These are phyloP conservation scores for Macroramphosus scolopax DNA, from an alignment of 2,797 vertebrate genomes.

Conservation along the genomic window DNA sequence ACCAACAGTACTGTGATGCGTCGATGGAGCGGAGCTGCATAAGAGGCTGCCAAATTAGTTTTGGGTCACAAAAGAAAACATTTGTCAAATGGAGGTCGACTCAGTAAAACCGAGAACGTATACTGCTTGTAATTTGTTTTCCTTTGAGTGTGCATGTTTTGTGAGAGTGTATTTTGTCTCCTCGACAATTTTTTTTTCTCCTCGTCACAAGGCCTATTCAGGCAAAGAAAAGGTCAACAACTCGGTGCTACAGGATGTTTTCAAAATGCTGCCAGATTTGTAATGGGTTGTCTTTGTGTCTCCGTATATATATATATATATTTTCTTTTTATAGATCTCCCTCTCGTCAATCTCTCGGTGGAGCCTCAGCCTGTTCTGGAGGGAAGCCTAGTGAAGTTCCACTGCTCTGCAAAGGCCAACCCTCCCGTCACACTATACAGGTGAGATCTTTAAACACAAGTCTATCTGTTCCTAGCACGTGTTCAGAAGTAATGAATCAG, in stretches of 20 bases:
- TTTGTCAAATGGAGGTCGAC: conserved; percentile 6
- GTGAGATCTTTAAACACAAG: conserved; percentile 82
- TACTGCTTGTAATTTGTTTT: too few relatives aligned
- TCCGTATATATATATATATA: too few relatives aligned
- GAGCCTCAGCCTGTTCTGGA: conserved; percentile 95
- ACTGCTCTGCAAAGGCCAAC: conserved; percentile 97
- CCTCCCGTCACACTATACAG: conserved; percentile 94
- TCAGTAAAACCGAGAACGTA: conserved; percentile 5
- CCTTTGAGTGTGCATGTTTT: conserved; percentile 13
- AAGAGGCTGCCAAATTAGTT: too few relatives aligned
- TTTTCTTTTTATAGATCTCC: conserved; percentile 85
- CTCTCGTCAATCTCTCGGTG: conserved; percentile 93
- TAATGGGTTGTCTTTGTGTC: conserved; percentile 50
- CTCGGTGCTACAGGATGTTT: conserved; percentile 26
- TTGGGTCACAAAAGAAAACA: too few relatives aligned
- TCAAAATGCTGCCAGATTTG: conserved; percentile 18
- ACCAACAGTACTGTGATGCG: too few relatives aligned
- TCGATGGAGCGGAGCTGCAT: too few relatives aligned
- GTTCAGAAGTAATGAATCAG: neutral
- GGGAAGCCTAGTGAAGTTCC: conserved; percentile 92
- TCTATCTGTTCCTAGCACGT: neutral
- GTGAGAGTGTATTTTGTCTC: conserved; percentile 4
- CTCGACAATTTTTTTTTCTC: too few relatives aligned
- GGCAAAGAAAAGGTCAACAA: conserved; percentile 23
- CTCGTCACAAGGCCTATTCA: conserved; percentile 7